Evolutionary conservation across 2,888 invertebrate species (phyloP).

Genomic region (Julus scanicus): DNA sequence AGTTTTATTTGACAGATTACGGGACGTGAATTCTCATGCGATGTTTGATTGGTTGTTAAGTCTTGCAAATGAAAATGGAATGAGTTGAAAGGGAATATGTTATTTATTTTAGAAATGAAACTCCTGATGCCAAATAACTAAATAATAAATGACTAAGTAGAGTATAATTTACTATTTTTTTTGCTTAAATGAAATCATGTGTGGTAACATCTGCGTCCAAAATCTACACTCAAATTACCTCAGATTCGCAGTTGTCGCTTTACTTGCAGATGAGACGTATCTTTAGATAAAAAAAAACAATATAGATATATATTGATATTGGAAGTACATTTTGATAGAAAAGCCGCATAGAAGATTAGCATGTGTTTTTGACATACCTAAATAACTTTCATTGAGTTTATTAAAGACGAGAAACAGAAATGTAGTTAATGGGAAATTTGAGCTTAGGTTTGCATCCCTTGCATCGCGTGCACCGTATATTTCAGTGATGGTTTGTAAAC

Average conservation of each 20-base stretch:
- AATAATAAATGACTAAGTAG: slow-evolving; percentile 26
- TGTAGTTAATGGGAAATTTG: slow-evolving; percentile 4
- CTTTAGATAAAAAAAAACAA: background rate
- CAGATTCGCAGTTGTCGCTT: slow-evolving; percentile 28
- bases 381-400: slow-evolving; percentile 25
- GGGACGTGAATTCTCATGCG: background rate
- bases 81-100: background rate
- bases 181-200: slow-evolving; percentile 24
- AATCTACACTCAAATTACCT: slow-evolving; percentile 31
- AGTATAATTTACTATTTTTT: slow-evolving; percentile 25
- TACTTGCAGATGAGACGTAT: background rate
- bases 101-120: background rate
- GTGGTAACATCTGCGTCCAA: slow-evolving; percentile 37
- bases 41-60: background rate
- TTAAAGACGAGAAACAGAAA: slow-evolving; percentile 44
- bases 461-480: background rate
- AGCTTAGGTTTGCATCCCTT: background rate
- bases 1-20: slow-evolving; percentile 4
- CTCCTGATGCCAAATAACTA: slow-evolving; percentile 24
- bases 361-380: background rate
- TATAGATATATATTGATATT: background rate
- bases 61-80: slow-evolving; percentile 3
- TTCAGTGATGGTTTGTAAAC: slow-evolving; percentile 1
- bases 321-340: background rate
- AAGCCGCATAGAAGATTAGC: background rate